Evolutionary conservation across 2,797 vertebrate genomes (phyloP), one percentile per base, ranked within the genome.

Genomic region (Hipposideros larvatus): DNA sequence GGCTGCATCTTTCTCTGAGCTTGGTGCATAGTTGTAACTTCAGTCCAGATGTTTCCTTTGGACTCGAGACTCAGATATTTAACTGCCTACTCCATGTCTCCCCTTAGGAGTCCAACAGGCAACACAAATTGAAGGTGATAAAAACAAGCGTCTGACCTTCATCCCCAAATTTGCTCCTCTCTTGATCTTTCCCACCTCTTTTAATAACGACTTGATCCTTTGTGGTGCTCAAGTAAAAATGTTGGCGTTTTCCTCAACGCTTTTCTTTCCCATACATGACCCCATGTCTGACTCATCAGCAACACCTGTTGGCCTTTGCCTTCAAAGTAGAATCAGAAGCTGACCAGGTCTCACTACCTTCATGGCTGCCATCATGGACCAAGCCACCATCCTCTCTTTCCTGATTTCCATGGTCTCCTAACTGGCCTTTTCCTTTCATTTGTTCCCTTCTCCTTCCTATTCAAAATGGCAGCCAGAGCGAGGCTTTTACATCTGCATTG

Each of bases 311-410:
- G 53, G 31, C 43, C 37, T 57, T 86, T 10, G 24, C 41, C 66
- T 96, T 88, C 46, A 24, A 10, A 48, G 37, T 2, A 77, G 88
- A 41, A 3, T 26, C 24, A 4, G 46, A 85, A 14, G 24, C 28
- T n/a, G 22, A 21, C 18, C n/a, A 4, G 4, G 16, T 37, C 48
- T 85, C 5, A n/a, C 21, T 3, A 7, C 8, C 19, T 37, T 63
- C 46, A 2, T 1, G 3, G 31, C 22, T 55, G 13, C 53, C 1
- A 34, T n/a, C 1, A 2, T 8, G 4, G 5, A 31, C 11, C 9
- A n/a, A 43, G 26, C 18, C 41, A 22, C 9, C 11, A 0, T 63
- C 31, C 28, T 51, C 48, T 51, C 8, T 51, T 59, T 63, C 14
- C 61, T 46, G 14, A 51, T 87, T 63, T 78, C 53, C 1, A 0